Percentiles rank a stretch among this genome's conserved stretches.
Evolutionary conservation across 2,797 vertebrate genomes (phyloP).

Genomic region (Apogon hyalosoma): DNA sequence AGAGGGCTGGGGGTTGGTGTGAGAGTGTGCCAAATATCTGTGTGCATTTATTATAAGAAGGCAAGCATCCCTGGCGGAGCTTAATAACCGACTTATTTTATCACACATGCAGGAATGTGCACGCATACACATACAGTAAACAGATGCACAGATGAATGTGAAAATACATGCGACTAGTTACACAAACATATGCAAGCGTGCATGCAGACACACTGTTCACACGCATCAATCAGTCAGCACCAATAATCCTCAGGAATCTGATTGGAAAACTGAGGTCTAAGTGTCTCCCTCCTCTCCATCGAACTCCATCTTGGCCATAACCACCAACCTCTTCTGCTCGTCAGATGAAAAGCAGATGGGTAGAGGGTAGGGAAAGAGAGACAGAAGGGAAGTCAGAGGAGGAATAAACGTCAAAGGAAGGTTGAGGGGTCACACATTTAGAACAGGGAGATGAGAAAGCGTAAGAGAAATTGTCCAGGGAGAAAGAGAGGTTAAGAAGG

Average conservation of each 20-base stretch:
- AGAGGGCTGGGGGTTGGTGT: constrained; percentile 39
- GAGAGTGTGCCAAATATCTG: constrained; percentile 77
- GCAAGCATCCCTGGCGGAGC: constrained; percentile 75
- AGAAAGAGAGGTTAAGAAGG: constrained; percentile 4
- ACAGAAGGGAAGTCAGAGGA: constrained; percentile 41
- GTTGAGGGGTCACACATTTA: constrained; percentile 43
- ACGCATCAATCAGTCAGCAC: constrained; percentile 52
- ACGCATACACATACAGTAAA: constrained; percentile 43
- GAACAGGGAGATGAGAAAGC: constrained; percentile 28
- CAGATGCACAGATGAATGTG: constrained; percentile 28
- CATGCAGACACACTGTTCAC: constrained; percentile 27
- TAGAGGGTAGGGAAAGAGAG: constrained; percentile 42
- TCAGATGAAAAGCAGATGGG: constrained; percentile 82
- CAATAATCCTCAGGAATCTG: constrained; percentile 54
- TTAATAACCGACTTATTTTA: constrained; percentile 78
- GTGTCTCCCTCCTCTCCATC: constrained; percentile 23
- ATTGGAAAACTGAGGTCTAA: constrained; percentile 51
- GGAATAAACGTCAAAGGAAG: constrained; percentile 45
- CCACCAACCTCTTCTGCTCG: constrained; percentile 34
- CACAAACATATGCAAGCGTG: constrained; percentile 33
- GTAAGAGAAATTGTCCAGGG: constrained; percentile 26
- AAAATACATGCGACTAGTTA: constrained; percentile 3
- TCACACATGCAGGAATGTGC: constrained; percentile 67
- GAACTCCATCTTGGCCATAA: constrained; percentile 40
- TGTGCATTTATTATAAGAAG: constrained; percentile 80